A percentile compares a stretch with the other conserved stretches of the same genome.
These are phyloP conservation scores for Bradynema listronoti DNA, from an alignment of 1,140 invertebrate species.

Conservation along the genomic window DNA sequence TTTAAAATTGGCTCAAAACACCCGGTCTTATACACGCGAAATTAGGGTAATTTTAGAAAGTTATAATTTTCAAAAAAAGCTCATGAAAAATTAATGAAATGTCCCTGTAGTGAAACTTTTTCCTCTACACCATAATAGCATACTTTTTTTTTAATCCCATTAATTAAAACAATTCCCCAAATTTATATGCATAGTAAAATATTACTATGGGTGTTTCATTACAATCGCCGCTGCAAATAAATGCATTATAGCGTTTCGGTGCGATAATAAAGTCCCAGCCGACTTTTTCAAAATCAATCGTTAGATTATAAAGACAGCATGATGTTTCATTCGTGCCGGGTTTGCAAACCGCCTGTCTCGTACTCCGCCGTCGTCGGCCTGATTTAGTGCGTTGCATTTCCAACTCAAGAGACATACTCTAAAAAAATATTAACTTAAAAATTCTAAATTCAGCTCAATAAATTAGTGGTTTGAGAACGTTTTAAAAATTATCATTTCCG, in stretches of 20 bases:
- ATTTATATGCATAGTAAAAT: neutral
- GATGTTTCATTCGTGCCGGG: constrained; percentile 40
- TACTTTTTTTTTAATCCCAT: neutral
- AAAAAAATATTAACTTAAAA: too few relatives aligned
- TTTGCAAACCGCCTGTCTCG: constrained; percentile 27
- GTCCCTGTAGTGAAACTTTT: neutral
- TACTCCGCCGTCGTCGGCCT: constrained; percentile 26
- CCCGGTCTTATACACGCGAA: too few relatives aligned
- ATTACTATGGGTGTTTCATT: neutral
- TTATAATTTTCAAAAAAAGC: constrained; percentile 2
- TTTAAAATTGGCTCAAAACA: too few relatives aligned
- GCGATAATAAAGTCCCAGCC: constrained; percentile 53
- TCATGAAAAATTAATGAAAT: neutral
- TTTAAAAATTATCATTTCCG: too few relatives aligned
- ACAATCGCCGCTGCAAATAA: constrained; percentile 49
- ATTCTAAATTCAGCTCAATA: too few relatives aligned
- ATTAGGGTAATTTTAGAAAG: neutral
- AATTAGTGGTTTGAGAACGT: too few relatives aligned
- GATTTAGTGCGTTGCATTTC: constrained; percentile 22
- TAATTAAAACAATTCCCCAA: neutral
- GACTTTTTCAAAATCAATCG: constrained; percentile 51
- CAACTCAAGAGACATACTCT: constrained; percentile 41
- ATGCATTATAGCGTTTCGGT: constrained; percentile 51
- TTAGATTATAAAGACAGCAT: constrained; percentile 48
- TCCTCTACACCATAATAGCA: neutral